These are phyloP conservation scores for Panzeria rudis DNA, from an alignment of 2,888 invertebrate species.

Conservation along the genomic window DNA sequence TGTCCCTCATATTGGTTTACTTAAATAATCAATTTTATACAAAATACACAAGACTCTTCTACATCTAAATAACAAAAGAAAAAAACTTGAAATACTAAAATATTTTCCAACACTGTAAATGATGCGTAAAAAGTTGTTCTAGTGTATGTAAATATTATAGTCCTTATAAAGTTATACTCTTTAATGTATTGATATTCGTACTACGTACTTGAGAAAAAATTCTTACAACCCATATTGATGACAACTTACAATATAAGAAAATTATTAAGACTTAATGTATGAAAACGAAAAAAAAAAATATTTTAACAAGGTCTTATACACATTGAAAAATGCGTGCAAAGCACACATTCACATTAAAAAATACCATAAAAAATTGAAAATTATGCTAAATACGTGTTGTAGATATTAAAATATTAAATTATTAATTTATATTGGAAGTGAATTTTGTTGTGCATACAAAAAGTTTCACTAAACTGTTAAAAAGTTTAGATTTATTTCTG, in stretches of 20 bases:
- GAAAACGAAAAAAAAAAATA: slow-evolving; percentile 20
- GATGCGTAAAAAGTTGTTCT: background rate
- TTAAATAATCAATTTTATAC: no score
- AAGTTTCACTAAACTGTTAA: slow-evolving; percentile 50
- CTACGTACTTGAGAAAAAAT: slow-evolving; percentile 8
- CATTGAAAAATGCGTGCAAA: background rate
- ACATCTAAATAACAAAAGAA: no score
- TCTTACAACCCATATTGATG: slow-evolving; percentile 53
- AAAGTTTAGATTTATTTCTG: slow-evolving; percentile 46
- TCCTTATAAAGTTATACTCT: slow-evolving; percentile 55
- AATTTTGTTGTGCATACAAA: slow-evolving; percentile 24
- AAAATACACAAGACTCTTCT: no score
- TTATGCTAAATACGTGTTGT: slow-evolving; percentile 41
- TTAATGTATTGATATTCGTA: slow-evolving; percentile 37
- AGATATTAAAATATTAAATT: slow-evolving; percentile 9
- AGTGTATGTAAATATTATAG: slow-evolving; percentile 19
- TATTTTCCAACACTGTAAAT: background rate
- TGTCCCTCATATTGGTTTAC: no score
- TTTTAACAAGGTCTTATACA: slow-evolving; percentile 16
- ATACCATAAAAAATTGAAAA: slow-evolving; percentile 50
- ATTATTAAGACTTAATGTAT: slow-evolving; percentile 31
- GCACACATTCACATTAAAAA: background rate
- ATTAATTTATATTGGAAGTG: slow-evolving; percentile 5
- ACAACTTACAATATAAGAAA: slow-evolving; percentile 58
- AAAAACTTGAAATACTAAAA: no score